Percentiles rank a stretch among this genome's conserved stretches.
phyloP scores from a whole-genome alignment of 2,113 vertebrate species.

The Serinus canaria region DNA sequence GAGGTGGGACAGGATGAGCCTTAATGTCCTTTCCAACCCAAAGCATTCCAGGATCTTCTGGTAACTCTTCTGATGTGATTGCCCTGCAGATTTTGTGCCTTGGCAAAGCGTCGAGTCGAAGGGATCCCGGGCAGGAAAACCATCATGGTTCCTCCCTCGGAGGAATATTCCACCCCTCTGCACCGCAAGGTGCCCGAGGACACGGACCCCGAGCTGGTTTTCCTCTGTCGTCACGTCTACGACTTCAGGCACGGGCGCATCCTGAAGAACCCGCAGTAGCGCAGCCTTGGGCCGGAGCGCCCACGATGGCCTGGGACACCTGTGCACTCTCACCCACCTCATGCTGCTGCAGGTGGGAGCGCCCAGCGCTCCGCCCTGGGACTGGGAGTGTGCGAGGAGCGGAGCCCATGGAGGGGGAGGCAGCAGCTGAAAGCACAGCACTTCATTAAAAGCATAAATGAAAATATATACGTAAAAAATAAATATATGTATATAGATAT shows the following conservation, averaged over 20 bases:
- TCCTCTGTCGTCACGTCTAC: constrained; percentile 97
- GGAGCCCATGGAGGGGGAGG: constrained; percentile 22
- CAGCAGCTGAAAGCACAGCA: constrained; percentile 81
- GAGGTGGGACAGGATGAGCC: background rate
- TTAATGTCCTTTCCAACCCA: background rate
- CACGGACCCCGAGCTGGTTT: constrained; percentile 94
- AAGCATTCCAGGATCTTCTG: background rate
- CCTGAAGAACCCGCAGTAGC: constrained; percentile 97
- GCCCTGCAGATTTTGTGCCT: constrained; percentile 94
- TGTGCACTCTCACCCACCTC: background rate
- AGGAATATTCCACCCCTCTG: constrained; percentile 86
- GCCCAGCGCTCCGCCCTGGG: background rate
- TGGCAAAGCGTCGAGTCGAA: constrained; percentile 92
- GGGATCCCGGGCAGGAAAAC: constrained; percentile 85
- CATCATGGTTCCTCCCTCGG: constrained; percentile 87
- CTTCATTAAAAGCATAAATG: constrained; percentile 74
- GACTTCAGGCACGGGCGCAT: constrained; percentile 97
- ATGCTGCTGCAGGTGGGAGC: background rate
- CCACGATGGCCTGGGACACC: background rate
- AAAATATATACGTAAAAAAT: constrained; percentile 63
- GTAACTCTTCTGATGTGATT: background rate
- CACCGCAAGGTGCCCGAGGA: constrained; percentile 94
- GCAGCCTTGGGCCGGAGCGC: background rate
- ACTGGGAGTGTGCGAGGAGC: background rate
- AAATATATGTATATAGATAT: constrained; percentile 71